Evolutionary conservation across 2,888 invertebrate genomes (phyloP), one percentile per base, ranked within the genome.

Genomic region (Bedellia somnulentella): DNA sequence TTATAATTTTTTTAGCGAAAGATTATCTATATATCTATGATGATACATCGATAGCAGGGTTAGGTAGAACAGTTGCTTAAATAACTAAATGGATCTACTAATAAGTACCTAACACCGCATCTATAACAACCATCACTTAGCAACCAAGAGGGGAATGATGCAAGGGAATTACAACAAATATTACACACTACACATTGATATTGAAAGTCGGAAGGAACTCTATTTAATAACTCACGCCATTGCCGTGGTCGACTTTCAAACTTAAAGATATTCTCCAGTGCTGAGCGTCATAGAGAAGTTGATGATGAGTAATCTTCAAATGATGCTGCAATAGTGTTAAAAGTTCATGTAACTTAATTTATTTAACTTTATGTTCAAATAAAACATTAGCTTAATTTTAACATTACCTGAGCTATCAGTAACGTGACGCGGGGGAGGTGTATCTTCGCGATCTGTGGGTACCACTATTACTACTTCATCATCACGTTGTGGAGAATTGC

Each of bases 281-380:
- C 47, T 50, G 57, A 77, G 51, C 68, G 75, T 80, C 83, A 83
- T 73, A 83, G 82, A 67, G 83, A 83, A 49, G 83, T 83, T 64
- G 83, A 83, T 66, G 83, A 83, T 58, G 83, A 83, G 78, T 80
- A 82, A 73, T 82, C 82, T 79, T 83, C 82, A 78, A 78, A 82
- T 68, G 82, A 82, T 76, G 82, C 83, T 82, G 82, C 78, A 82
- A 81, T n/a, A n/a, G n/a, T n/a, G 67, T 70, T 70, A 12, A 9
- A 21, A 14, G 2, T 22, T 21, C 10, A n/a, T 14, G 8, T 13
- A 26, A 26, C 15, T 15, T 26, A 26, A 26, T 26, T 14, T 15
- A 26, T n/a, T n/a, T n/a, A n/a, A n/a, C n/a, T n/a, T n/a, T n/a
- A n/a, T n/a, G n/a, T n/a, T n/a, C n/a, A n/a, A n/a, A n/a, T n/a